A percentile compares a stretch with the other conserved stretches of the same genome.
Conservation (phyloP, 2,888 invertebrate species). For the Aphodius sticticus region DNA sequence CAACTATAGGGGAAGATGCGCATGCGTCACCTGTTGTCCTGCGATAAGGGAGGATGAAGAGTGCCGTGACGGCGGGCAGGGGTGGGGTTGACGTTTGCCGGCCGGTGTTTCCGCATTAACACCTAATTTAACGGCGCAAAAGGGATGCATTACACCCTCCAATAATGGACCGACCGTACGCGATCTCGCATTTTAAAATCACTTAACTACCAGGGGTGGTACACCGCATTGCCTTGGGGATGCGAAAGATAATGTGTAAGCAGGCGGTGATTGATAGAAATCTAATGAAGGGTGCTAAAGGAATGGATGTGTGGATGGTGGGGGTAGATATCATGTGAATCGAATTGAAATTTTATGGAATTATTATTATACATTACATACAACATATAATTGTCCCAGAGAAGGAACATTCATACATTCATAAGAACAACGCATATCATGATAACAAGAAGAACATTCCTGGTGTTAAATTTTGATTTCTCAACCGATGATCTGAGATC, state of each 20-base stretch:
- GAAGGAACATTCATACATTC: no score
- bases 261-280: neutral
- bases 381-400: no score
- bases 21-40: conserved; percentile 44
- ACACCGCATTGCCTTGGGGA: neutral
- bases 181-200: neutral
- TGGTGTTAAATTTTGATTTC: no score
- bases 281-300: neutral
- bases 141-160: neutral
- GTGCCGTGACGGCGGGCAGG: conserved; percentile 20
- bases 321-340: no score
- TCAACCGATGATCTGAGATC: no score
- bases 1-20: conserved; percentile 30
- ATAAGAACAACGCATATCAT: no score
- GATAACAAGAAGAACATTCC: no score
- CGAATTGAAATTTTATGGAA: no score
- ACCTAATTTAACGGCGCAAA: neutral
- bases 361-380: no score
- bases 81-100: conserved; percentile 12
- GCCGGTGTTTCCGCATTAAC: neutral
- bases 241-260: neutral
- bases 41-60: conserved; percentile 33
- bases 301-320: no score
- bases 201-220: neutral
- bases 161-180: neutral